Evolutionary conservation across 2,113 vertebrate genomes (phyloP).

Genomic region (Strigops habroptila): DNA sequence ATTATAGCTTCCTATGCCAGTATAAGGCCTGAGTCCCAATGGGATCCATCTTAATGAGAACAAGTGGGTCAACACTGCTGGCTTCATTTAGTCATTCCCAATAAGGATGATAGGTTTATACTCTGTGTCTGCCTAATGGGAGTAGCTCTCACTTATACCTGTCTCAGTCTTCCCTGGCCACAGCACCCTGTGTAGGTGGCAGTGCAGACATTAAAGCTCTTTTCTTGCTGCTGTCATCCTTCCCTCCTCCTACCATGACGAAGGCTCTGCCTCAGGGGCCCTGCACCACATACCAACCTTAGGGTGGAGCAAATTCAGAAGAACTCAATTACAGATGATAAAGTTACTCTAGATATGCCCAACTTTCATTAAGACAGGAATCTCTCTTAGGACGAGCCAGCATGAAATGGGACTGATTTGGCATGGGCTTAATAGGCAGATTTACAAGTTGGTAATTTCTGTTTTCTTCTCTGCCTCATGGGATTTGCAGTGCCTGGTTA

Average conservation of each 20-base stretch:
- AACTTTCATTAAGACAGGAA: conserved; percentile 25
- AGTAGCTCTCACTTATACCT: not conserved
- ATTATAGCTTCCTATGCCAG: not conserved
- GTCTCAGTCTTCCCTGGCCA: not conserved
- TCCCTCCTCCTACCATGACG: not conserved
- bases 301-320: conserved; percentile 1
- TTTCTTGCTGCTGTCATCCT: not conserved
- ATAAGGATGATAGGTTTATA: not conserved
- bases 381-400: conserved; percentile 22
- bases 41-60: conserved; percentile 12
- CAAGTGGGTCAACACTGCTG: not conserved
- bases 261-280: not conserved
- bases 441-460: not conserved
- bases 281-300: not conserved
- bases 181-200: not conserved
- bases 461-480: not conserved
- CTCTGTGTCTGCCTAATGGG: not conserved
- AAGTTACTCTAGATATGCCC: not conserved
- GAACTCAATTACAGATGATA: conserved; percentile 8
- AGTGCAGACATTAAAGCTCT: not conserved
- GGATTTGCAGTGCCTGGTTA: not conserved
- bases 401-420: not conserved
- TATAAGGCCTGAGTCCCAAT: not conserved
- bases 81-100: not conserved
- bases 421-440: not conserved